phyloP scores from a whole-genome alignment of 2,113 vertebrate species.

The Danionella cerebrum region DNA sequence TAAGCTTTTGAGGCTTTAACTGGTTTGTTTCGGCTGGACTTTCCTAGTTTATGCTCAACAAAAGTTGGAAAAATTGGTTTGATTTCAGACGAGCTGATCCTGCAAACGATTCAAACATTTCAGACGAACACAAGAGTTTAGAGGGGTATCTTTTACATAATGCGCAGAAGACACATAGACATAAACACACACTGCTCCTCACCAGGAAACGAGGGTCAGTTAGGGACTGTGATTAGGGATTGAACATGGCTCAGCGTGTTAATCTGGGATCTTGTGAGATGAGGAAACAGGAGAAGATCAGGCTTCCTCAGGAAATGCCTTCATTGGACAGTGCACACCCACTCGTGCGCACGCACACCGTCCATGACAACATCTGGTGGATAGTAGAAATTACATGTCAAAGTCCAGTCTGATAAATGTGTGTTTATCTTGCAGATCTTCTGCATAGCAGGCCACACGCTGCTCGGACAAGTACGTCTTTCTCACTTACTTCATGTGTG shows the following conservation, averaged over 20 bases:
- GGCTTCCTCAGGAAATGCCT: conserved; percentile 20
- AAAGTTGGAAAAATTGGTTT: too few species aligned
- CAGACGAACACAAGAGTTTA: too few species aligned
- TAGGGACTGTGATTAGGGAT: not conserved
- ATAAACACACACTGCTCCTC: not conserved
- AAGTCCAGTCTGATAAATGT: conserved; percentile 25
- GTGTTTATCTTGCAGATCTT: conserved; percentile 51
- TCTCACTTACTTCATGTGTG: not conserved
- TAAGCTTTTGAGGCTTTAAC: too few species aligned
- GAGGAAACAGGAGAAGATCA: not conserved
- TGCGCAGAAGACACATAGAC: not conserved
- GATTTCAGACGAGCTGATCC: too few species aligned
- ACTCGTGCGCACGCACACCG: too few species aligned
- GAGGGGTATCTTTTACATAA: too few species aligned
- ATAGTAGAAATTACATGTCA: too few species aligned
- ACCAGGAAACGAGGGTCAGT: not conserved
- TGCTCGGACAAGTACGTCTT: conserved; percentile 42
- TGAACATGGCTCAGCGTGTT: not conserved
- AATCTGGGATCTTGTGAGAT: not conserved
- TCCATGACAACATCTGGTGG: too few species aligned
- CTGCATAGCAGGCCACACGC: conserved; percentile 30
- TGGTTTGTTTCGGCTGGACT: too few species aligned
- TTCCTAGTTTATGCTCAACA: too few species aligned
- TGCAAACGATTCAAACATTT: too few species aligned
- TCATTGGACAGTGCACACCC: not conserved